A percentile compares a stretch with the other conserved stretches of the same genome.
phyloP scores from a whole-genome alignment of 2,888 invertebrate genomes.

The Terebella lapidaria region DNA sequence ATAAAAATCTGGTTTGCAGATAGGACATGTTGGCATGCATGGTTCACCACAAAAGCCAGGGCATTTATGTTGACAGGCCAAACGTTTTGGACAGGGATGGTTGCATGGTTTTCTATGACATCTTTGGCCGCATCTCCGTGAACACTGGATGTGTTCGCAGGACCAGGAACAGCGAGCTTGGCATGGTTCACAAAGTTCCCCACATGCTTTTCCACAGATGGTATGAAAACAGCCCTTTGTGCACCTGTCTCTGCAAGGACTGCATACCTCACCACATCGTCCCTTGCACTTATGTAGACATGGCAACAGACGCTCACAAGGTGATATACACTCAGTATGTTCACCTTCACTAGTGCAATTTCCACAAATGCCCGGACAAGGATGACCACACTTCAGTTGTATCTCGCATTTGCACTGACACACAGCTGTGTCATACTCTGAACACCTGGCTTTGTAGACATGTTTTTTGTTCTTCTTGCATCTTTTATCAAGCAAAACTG shows the following conservation, averaged over 20 bases:
- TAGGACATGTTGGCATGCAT: background rate
- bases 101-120: background rate
- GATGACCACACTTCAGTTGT: slow-evolving; percentile 1
- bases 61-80: background rate
- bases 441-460: background rate
- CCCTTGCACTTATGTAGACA: background rate
- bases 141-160: background rate
- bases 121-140: background rate
- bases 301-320: background rate
- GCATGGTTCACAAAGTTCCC: background rate
- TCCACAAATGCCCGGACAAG: background rate
- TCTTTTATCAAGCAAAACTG: background rate
- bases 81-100: background rate
- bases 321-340: background rate
- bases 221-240: background rate
- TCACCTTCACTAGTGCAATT: background rate
- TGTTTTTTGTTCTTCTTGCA: background rate
- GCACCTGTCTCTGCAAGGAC: background rate
- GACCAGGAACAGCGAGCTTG: background rate
- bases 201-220: background rate
- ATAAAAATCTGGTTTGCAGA: background rate
- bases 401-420: background rate
- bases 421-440: background rate
- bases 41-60: slow-evolving; percentile 1
- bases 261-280: background rate